Base-by-base conservation (phyloP, 2,113 vertebrate species). In the Gallinago undulata region DNA sequence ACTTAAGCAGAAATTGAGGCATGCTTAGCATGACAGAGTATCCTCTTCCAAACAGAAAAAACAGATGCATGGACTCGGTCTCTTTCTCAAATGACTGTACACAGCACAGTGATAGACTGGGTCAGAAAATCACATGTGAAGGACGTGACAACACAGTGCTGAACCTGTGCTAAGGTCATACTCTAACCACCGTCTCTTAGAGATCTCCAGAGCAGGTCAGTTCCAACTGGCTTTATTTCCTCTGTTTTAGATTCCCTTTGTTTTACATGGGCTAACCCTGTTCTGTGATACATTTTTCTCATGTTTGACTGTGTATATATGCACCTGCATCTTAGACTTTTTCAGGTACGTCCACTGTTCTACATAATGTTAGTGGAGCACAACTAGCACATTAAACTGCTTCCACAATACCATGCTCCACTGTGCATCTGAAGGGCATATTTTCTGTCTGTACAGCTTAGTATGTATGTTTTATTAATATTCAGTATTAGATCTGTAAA, bases 381-480 rank as follows among this genome's bases (percentile, higher is more conserved):
- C 72, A 91, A 35, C 53, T 66, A 67, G 55, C 78, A 70, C 75
- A 21, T 70, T 28, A 31, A 77, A 43, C 45, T 89, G 73, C 53
- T 37, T 76, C 53, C 84, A 78, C 80, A 73, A 33, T 30, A 5
- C 66, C 35, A 4, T 66, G 69, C 50, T 89, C 66, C 41, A 11
- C 41, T 43, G 50, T 75, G 74, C 62, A 47, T 63, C 39, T 48
- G 48, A 84, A 63, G 37, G 30, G 25, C 56, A 5, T 78, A 59
- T 87, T 91, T 91, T 39, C 81, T 91, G 73, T 13, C 77, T 74
- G 23, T 47, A 51, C 69, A 68, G 43, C 73, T 89, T 93, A 43
- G 48, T 22, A 17, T 79, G 77, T 70, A 16, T 89, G 55, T 93
- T 95, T 93, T 91, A 90, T 96, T 93, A 92, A 83, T 89, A 87